Base-by-base conservation (phyloP, 2,888 invertebrate species). In the Eueremaeus valkanovi region DNA sequence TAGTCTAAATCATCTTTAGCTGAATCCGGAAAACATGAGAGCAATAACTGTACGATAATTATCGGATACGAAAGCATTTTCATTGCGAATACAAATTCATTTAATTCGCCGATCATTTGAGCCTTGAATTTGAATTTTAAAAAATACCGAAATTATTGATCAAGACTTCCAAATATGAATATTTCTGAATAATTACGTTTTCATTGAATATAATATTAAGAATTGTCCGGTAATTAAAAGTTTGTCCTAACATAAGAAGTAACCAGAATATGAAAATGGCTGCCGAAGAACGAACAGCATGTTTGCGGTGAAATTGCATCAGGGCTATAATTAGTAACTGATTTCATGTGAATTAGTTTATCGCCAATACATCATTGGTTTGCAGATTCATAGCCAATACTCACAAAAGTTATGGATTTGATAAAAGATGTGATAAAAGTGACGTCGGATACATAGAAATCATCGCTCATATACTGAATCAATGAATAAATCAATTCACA, bases 231-330 rank as follows among this genome's bases (percentile, higher is more conserved):
- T 91, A 89, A 79, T 91, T 90, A 0, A 92, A 86, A 77, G 90
- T 85, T 1, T 91, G 92, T 70, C 89, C 89, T 33, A 95, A 36
- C 0, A 87, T 85, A 75, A 92, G 83, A 0, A 93, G 82, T 31
- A 95, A 85, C 95, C 96, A 97, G 85, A 95, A 96, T 79, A 94
- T 85, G 84, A 95, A 95, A 76, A 94, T 86, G 73, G 92, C 87
- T 3, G 96, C 97, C 3, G 96, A 95, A 18, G 94, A 90, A 81
- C 92, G 88, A 81, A 93, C 87, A 29, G 96, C 96, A 85, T 55
- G 21, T 55, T 72, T 72, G 49, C 49, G 55, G 24, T 36, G 11
- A 18, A 74, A 13, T 33, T 31, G 27, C 29, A 58, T 33, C 3
- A 55, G 24, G 1, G 3, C 13, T 11, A 61, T 33, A 61, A 6